Conservation (phyloP, 2,888 invertebrate genomes). For the Callyntrura guangdongensis region DNA sequence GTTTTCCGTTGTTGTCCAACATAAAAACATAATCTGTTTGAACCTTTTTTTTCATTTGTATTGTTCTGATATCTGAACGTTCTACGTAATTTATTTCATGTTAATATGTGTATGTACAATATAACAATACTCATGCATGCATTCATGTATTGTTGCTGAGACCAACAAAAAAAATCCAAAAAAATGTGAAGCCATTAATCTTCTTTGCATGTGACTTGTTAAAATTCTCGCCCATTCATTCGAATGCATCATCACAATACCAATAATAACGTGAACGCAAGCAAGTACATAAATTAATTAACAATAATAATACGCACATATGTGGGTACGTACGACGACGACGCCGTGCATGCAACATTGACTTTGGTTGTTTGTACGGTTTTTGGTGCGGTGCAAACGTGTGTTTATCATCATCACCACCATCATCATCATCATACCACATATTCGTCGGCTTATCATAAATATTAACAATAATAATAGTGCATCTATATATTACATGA, state of each 20-base stretch:
- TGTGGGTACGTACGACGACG: background rate
- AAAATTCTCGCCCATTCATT: background rate
- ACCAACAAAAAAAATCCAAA: background rate
- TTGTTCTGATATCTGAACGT: no score
- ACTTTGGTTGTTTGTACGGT: conserved; percentile 30
- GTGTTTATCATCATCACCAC: background rate
- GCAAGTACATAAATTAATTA: no score
- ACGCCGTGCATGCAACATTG: conserved; percentile 28
- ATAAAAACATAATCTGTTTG: no score
- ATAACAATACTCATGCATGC: no score
- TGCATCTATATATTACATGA: no score
- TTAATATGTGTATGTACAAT: no score
- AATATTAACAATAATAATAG: background rate
- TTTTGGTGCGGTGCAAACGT: background rate
- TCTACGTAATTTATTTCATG: no score
- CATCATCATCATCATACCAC: background rate
- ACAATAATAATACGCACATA: background rate
- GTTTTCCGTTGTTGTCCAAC: no score
- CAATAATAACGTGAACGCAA: background rate
- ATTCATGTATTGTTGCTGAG: background rate
- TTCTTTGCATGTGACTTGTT: conserved; percentile 10
- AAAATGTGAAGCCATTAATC: conserved; percentile 19
- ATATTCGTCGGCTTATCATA: background rate
- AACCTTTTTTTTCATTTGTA: no score
- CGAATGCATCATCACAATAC: background rate